phyloP scores from a whole-genome alignment of 1,140 invertebrate species.

The Drosophila littoralis region DNA sequence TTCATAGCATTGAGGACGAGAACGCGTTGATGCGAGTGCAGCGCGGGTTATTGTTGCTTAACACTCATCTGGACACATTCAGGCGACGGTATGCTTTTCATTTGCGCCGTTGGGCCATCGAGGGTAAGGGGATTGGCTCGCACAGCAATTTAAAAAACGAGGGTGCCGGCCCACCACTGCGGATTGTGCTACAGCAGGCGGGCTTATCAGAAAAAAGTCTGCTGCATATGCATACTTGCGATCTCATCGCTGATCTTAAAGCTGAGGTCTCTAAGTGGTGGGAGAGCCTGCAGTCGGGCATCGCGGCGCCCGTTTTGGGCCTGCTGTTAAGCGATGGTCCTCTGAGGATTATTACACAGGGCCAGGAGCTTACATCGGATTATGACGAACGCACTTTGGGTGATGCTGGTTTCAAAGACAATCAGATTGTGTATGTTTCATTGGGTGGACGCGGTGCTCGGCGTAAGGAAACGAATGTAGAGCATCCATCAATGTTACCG shows the following conservation, averaged over 20 bases:
- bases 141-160: constrained; percentile 87
- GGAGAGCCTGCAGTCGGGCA: constrained; percentile 80
- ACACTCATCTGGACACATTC: constrained; percentile 97
- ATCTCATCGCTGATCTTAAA: constrained; percentile 94
- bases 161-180: constrained; percentile 86
- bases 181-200: constrained; percentile 93
- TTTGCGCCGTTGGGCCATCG: constrained; percentile 92
- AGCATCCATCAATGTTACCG: constrained; percentile 91
- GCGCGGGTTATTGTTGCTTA: constrained; percentile 92
- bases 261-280: constrained; percentile 96
- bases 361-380: constrained; percentile 96
- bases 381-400: constrained; percentile 95
- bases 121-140: constrained; percentile 90
- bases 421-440: constrained; percentile 94
- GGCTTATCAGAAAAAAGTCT: constrained; percentile 92
- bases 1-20: constrained; percentile 85
- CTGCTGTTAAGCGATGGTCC: constrained; percentile 91
- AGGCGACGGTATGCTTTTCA: constrained; percentile 94
- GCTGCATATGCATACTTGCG: constrained; percentile 90
- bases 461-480: constrained; percentile 88
- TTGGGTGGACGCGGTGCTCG: constrained; percentile 91
- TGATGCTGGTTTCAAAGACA: constrained; percentile 96
- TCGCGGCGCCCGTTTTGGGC: constrained; percentile 85
- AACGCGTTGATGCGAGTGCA: constrained; percentile 94
- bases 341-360: constrained; percentile 96